These are phyloP conservation scores for Phyllotreta cruciferae DNA, from an alignment of 2,888 invertebrate species.

Conservation along the genomic window DNA sequence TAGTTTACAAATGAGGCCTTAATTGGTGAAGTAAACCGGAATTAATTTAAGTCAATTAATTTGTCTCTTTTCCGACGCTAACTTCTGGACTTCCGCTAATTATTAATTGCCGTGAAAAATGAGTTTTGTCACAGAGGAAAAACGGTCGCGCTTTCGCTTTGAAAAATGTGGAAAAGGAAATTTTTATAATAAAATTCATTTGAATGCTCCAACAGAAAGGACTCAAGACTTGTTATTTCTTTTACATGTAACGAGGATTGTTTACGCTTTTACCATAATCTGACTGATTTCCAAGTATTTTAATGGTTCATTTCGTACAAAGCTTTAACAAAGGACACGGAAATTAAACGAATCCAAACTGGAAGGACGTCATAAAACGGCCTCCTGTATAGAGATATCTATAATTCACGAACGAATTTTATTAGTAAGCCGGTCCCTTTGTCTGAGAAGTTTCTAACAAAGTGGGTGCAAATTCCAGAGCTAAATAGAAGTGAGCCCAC, in stretches of 20 bases:
- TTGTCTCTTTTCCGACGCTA: slow-evolving; percentile 16
- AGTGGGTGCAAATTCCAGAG: slow-evolving; percentile 23
- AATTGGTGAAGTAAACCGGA: slow-evolving; percentile 17
- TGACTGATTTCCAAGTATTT: no score
- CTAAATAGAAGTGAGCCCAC: slow-evolving; percentile 14
- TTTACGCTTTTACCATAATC: no score
- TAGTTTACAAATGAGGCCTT: slow-evolving; percentile 4
- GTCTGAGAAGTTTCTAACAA: slow-evolving; percentile 19
- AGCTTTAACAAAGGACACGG: no score
- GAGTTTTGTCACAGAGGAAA: slow-evolving; percentile 6
- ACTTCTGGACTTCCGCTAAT: slow-evolving; percentile 17
- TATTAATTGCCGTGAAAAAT: slow-evolving; percentile 22
- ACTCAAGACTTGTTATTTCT: background rate
- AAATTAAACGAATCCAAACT: no score
- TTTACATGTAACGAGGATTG: no score
- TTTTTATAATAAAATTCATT: background rate
- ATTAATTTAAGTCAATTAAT: slow-evolving; percentile 20
- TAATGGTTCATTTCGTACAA: no score
- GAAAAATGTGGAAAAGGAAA: background rate
- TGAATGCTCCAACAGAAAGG: background rate
- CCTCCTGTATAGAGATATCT: background rate
- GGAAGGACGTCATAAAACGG: no score
- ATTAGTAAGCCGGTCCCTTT: slow-evolving; percentile 7
- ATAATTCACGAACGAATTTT: slow-evolving; percentile 8
- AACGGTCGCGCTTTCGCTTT: background rate